Evolutionary conservation across 1,140 invertebrate genomes (phyloP).

Genomic region (Pissodes strobi): DNA sequence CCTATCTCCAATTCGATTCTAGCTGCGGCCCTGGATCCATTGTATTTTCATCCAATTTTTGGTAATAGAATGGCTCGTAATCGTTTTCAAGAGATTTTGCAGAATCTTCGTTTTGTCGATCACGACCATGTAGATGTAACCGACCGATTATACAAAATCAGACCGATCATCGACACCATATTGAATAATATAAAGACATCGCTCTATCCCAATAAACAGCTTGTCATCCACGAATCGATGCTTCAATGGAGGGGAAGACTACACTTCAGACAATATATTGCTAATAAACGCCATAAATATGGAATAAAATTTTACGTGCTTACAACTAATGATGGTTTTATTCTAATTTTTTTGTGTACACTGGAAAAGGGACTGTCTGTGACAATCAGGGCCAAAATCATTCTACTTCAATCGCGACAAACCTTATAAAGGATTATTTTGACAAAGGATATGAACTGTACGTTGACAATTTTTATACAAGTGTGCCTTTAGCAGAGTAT

Average conservation of each 20-base stretch:
- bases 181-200: too few species aligned
- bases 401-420: too few species aligned
- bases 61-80: neutral
- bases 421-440: too few species aligned
- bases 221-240: constrained; percentile 45
- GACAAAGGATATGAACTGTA: too few species aligned
- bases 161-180: too few species aligned
- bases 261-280: constrained; percentile 33
- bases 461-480: too few species aligned
- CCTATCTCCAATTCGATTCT: too few species aligned
- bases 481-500: too few species aligned
- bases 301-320: constrained; percentile 33
- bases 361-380: too few species aligned
- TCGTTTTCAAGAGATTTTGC: constrained; percentile 10
- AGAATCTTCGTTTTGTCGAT: neutral
- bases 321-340: constrained; percentile 4
- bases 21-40: too few species aligned
- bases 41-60: constrained; percentile 3
- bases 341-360: constrained; percentile 26
- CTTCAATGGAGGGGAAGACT: constrained; percentile 37
- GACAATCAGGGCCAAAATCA: too few species aligned
- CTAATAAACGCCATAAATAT: constrained; percentile 31
- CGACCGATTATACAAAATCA: constrained; percentile 11
- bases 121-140: constrained; percentile 2
- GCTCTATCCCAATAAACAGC: constrained; percentile 33